A percentile compares a stretch with the other conserved stretches of the same genome.
Evolutionary conservation across 2,797 vertebrate species (phyloP).

Genomic region (Squalus acanthias): DNA sequence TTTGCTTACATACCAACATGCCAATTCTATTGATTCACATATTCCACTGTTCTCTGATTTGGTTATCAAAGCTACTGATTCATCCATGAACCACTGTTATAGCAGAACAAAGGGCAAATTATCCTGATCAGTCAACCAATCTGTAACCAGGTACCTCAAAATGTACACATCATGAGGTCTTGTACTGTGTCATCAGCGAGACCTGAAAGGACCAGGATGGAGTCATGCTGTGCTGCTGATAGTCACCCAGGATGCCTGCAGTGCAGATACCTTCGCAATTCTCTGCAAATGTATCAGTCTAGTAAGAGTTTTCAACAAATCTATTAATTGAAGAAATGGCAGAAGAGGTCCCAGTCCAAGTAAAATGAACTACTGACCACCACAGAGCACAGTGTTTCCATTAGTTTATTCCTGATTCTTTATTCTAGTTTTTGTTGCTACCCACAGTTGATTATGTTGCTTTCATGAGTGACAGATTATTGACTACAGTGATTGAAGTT

Average conservation of each 20-base stretch:
- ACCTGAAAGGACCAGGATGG: no score
- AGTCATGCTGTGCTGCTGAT: not conserved
- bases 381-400: no score
- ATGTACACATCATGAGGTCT: not conserved
- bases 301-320: no score
- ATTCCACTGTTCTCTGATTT: not conserved
- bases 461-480: not conserved
- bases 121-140: not conserved
- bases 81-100: not conserved
- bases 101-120: not conserved
- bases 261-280: not conserved
- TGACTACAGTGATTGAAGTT: not conserved
- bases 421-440: not conserved
- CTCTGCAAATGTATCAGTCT: not conserved
- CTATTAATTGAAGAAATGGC: not conserved
- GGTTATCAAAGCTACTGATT: not conserved
- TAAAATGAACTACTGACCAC: not conserved
- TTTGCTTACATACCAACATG: not conserved
- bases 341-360: not conserved
- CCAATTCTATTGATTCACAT: not conserved
- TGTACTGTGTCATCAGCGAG: not conserved
- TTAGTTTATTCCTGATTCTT: not conserved
- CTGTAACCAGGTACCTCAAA: not conserved
- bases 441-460: not conserved
- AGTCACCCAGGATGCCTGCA: not conserved